phyloP scores from a whole-genome alignment of 2,113 vertebrate genomes.

The Aegithalos caudatus region DNA sequence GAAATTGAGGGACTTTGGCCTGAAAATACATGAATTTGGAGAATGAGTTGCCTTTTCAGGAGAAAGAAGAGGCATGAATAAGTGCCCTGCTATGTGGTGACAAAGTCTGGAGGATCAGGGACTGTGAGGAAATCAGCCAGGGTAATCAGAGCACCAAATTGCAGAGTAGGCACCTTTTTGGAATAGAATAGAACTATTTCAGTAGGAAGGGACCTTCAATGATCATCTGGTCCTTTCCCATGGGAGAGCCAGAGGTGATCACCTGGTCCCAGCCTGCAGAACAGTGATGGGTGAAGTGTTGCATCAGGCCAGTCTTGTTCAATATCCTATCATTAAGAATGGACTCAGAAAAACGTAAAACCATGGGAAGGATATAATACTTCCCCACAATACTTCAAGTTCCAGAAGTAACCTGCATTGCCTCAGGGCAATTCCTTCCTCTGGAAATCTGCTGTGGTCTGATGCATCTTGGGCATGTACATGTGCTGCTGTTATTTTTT shows the following conservation, averaged over 20 bases:
- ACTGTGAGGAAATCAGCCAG: neutral
- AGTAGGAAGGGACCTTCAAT: neutral
- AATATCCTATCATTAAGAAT: neutral
- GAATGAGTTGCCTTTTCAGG: neutral
- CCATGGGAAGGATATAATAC: neutral
- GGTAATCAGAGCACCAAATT: neutral
- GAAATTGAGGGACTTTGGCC: neutral
- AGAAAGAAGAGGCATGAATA: neutral
- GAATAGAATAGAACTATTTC: neutral
- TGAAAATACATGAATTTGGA: neutral
- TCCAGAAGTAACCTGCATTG: neutral
- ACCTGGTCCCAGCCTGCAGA: rapidly evolving
- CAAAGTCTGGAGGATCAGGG: neutral
- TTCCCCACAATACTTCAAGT: neutral
- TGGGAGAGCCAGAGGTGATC: neutral
- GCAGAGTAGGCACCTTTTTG: neutral
- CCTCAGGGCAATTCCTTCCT: neutral
- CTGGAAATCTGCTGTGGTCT: neutral
- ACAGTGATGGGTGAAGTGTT: neutral
- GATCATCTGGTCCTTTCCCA: neutral
- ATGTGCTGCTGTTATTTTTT: neutral
- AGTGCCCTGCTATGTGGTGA: neutral
- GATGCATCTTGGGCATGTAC: neutral
- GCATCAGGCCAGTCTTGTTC: neutral
- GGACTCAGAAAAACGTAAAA: neutral